Conservation (phyloP, 2,888 invertebrate species). For the Helleia helle region DNA sequence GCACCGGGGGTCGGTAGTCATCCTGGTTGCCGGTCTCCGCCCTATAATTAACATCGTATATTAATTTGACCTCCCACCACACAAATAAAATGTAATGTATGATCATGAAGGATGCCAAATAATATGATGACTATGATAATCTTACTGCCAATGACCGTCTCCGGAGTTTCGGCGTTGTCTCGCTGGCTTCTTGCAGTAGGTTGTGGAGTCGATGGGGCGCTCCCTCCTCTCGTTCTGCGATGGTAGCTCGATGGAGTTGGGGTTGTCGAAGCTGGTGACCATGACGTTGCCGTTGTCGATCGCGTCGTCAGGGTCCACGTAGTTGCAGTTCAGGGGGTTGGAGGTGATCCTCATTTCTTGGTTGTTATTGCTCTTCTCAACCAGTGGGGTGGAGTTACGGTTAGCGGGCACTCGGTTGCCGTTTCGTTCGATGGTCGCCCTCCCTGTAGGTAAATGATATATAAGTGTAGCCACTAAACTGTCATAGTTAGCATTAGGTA, state of each 20-base stretch:
- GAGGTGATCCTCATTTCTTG: constrained; percentile 86
- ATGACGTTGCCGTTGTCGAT: constrained; percentile 67
- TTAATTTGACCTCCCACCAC: not conserved
- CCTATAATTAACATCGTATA: constrained; percentile 31
- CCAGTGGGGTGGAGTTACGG: constrained; percentile 45
- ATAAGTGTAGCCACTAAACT: no score
- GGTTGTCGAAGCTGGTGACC: constrained; percentile 83
- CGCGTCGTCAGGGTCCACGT: constrained; percentile 78
- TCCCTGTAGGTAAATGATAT: no score
- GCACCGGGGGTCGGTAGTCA: constrained; percentile 91
- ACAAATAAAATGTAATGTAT: not conserved
- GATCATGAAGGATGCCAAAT: constrained; percentile 16
- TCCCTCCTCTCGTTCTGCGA: constrained; percentile 55
- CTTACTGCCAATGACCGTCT: constrained; percentile 69
- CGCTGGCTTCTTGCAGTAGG: constrained; percentile 79
- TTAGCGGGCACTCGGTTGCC: constrained; percentile 59
- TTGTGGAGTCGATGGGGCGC: constrained; percentile 76
- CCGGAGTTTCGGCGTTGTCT: constrained; percentile 51
- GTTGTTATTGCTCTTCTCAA: constrained; percentile 46
- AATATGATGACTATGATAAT: constrained; percentile 33
- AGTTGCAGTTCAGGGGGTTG: constrained; percentile 83
- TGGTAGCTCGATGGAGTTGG: constrained; percentile 80
- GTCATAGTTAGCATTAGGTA: no score
- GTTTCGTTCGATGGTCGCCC: constrained; percentile 76
- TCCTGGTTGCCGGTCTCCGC: constrained; percentile 52